Base-by-base conservation (phyloP, 2,113 vertebrate species). In the Rhinoderma darwinii region DNA sequence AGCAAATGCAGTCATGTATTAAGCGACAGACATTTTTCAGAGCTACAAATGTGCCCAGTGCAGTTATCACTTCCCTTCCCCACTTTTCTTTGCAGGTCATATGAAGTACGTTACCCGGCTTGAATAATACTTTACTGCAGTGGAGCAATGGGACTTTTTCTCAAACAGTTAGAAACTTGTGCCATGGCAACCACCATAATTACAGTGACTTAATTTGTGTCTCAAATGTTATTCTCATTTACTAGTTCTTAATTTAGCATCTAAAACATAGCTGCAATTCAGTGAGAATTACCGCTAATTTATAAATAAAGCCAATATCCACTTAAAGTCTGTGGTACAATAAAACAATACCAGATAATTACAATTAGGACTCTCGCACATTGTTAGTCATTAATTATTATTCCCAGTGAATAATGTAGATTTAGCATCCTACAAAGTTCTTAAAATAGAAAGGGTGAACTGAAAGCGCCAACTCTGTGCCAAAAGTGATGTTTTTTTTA, bases 331-430 rank as follows among this genome's bases (percentile, higher is more conserved):
- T 83, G 20, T 39, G 41, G 66, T 83, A 70, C 44, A 70, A 70
- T 41, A 72, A 44, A 44, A 70, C 63, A 83, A 83, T 68, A 70
- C n/a, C 39, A 51, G 43, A 83, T 83, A 83, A 83, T 83, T 83
- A 83, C 81, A 50, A 70, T 72, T 83, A 70, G 63, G 43, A 72
- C 32, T 51, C 30, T 18, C 18, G 44, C 44, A 35, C 75, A 54
- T 35, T 78, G 44, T 39, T 47, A 51, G 81, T 41, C 61, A 68
- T 47, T 68, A 50, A 70, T 70, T 70, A 68, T 51, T 66, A 70
- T 32, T 83, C 44, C 18, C 22, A 30, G 27, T 47, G 61, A n/a
- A 50, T 18, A 32, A 30, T 25, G 11, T 66, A 72, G 44, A 68
- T 68, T 41, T 83, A 68, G 81, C 20, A 32, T 43, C 18, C 18